Conservation (phyloP, 2,888 invertebrate species). For the Drosophila ezoana region DNA sequence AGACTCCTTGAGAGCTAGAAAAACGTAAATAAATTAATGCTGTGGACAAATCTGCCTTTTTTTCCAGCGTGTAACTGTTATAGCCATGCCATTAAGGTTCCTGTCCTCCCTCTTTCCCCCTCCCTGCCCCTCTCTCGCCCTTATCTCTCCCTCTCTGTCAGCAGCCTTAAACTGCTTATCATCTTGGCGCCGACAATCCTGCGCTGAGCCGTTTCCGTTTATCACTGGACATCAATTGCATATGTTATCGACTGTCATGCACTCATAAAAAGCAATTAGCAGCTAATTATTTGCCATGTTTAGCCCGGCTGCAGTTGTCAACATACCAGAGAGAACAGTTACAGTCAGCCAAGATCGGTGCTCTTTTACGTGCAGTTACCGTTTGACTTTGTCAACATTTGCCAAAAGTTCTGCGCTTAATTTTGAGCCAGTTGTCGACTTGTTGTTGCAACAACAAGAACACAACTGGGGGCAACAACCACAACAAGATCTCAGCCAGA, state of each 20-base stretch:
- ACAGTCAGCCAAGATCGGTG: slow-evolving; percentile 41
- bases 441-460: slow-evolving; percentile 15
- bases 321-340: slow-evolving; percentile 59
- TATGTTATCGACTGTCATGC: slow-evolving; percentile 35
- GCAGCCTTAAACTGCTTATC: slow-evolving; percentile 33
- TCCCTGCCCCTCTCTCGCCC: not conserved
- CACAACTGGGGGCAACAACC: slow-evolving; percentile 9
- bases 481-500: slow-evolving; percentile 12
- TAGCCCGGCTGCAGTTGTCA: slow-evolving; percentile 46
- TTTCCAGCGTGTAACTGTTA: not conserved
- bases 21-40: not conserved
- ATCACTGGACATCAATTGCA: slow-evolving; percentile 24
- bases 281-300: slow-evolving; percentile 68
- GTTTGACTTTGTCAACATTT: slow-evolving; percentile 71
- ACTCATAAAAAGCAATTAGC: slow-evolving; percentile 64
- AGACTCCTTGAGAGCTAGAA: not conserved
- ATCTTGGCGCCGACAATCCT: slow-evolving; percentile 8
- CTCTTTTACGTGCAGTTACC: slow-evolving; percentile 44
- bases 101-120: not conserved
- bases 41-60: not conserved
- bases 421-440: slow-evolving; percentile 47
- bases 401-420: slow-evolving; percentile 61
- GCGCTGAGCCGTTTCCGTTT: slow-evolving; percentile 15
- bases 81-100: not conserved
- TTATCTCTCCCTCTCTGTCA: not conserved